Percentiles rank a stretch among this genome's conserved stretches.
Evolutionary conservation across 2,888 invertebrate genomes (phyloP).

Genomic region (Phasia obesa): DNA sequence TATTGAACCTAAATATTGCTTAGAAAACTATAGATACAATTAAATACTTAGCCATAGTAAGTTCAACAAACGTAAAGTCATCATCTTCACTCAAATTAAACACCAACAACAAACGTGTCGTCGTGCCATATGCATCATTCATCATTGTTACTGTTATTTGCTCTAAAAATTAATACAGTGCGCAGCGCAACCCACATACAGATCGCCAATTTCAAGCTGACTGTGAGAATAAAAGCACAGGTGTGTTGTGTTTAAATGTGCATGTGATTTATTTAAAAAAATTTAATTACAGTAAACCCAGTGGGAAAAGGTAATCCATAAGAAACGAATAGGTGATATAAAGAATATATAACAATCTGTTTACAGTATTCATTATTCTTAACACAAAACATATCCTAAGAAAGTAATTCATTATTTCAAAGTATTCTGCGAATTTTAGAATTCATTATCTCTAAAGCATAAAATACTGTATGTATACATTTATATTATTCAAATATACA

Average conservation of each 20-base stretch:
- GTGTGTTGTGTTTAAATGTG: background rate
- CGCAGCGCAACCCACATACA: conserved; percentile 61
- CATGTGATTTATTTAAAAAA: background rate
- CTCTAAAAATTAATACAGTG: conserved; percentile 45
- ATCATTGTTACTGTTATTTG: conserved; percentile 37
- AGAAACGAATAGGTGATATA: too few species aligned
- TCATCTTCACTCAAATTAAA: conserved; percentile 37
- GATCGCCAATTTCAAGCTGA: background rate
- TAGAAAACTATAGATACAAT: background rate
- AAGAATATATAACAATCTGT: too few species aligned
- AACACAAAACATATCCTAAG: too few species aligned
- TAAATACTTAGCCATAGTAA: background rate
- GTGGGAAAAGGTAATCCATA: too few species aligned
- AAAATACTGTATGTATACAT: too few species aligned
- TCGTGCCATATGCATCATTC: conserved; percentile 21
- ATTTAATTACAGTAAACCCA: too few species aligned
- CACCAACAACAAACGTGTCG: conserved; percentile 30
- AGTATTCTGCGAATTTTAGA: too few species aligned
- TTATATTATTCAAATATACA: too few species aligned
- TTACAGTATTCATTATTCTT: too few species aligned
- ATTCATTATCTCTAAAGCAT: too few species aligned
- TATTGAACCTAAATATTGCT: conserved; percentile 47
- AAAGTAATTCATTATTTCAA: too few species aligned
- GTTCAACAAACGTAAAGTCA: conserved; percentile 51
- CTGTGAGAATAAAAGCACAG: background rate